Conservation (phyloP, 2,797 vertebrate species). For the Okamejei kenojei region DNA sequence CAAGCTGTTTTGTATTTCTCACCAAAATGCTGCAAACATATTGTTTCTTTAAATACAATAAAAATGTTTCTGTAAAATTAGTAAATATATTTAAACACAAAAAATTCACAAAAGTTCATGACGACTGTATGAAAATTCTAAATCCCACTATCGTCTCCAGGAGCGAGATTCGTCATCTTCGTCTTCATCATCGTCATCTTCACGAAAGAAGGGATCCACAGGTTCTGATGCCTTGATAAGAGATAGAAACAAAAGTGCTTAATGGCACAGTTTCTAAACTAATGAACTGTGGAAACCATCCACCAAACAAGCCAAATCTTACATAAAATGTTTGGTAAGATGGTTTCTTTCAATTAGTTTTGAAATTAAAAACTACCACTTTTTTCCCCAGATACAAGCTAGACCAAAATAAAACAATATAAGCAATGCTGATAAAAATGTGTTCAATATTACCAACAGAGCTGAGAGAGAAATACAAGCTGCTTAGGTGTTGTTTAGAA, state of each 20-base stretch:
- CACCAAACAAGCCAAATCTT: background rate
- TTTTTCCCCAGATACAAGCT: background rate
- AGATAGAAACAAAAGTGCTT: constrained; percentile 20
- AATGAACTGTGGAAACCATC: background rate
- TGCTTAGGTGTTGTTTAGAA: background rate
- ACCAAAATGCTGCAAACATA: constrained; percentile 16
- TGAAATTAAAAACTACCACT: background rate
- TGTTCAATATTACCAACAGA: background rate
- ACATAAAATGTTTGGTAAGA: background rate
- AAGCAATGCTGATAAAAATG: background rate
- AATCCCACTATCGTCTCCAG: constrained; percentile 80
- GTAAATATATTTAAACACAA: constrained; percentile 37
- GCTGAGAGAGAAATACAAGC: background rate
- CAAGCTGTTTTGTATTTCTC: constrained; percentile 30
- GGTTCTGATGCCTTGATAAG: constrained; percentile 72
- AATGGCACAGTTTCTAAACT: background rate
- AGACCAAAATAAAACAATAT: background rate
- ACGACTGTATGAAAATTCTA: background rate
- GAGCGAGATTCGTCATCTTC: constrained; percentile 92
- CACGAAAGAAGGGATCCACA: constrained; percentile 76
- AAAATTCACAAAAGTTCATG: constrained; percentile 35
- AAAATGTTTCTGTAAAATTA: constrained; percentile 38
- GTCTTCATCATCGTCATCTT: constrained; percentile 82
- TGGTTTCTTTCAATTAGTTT: background rate
- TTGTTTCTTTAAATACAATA: constrained; percentile 37